phyloP scores from a whole-genome alignment of 2,113 vertebrate genomes.

The Corythornis cristatus region DNA sequence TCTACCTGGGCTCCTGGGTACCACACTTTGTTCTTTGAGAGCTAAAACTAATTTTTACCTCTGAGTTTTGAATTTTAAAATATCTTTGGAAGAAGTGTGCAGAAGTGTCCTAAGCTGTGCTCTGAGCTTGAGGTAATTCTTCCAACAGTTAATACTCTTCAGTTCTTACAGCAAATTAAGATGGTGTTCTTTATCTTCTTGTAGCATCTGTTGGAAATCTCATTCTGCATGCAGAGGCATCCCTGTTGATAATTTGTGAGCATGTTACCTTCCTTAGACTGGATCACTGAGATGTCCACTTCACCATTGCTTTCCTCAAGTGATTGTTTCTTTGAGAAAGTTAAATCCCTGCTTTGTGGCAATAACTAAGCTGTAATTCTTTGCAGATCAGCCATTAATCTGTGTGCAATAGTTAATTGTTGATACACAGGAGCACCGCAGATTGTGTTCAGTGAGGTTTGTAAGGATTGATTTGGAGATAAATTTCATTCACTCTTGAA shows the following conservation, averaged over 20 bases:
- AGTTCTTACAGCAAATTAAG: too few species aligned
- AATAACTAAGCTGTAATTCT: neutral
- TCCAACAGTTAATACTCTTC: neutral
- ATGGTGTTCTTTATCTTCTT: too few species aligned
- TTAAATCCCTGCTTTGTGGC: neutral
- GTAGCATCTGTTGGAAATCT: neutral
- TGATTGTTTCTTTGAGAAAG: neutral
- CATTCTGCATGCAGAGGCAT: neutral
- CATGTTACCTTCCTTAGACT: neutral
- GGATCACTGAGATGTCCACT: neutral
- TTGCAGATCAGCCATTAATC: neutral
- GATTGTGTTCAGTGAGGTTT: neutral
- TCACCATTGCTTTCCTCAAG: neutral
- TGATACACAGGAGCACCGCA: neutral
- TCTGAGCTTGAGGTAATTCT: neutral
- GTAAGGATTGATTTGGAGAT: neutral
- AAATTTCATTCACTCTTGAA: neutral
- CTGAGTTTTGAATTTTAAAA: neutral
- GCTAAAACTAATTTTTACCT: neutral
- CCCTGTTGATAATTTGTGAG: neutral
- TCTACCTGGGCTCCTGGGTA: neutral
- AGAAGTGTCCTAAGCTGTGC: neutral
- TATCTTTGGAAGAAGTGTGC: neutral
- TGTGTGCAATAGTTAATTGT: neutral
- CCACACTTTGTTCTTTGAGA: neutral